Percentiles rank a stretch among this genome's conserved stretches.
These are phyloP conservation scores for Melipona beecheii DNA, from an alignment of 2,888 invertebrate genomes.

Conservation along the genomic window DNA sequence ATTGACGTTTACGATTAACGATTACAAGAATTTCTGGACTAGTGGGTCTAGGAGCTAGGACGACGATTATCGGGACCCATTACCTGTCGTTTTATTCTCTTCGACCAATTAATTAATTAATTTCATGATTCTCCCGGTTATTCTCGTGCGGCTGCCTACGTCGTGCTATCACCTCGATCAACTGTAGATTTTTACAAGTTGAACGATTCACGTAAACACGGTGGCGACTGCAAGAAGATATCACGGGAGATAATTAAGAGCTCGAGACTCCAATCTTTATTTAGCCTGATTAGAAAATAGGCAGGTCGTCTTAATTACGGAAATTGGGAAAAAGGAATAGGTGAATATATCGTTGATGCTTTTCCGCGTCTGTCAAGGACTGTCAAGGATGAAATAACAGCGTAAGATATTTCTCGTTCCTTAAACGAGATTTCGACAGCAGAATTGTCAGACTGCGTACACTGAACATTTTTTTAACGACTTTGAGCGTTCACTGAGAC, in stretches of 20 bases:
- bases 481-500: too few species aligned
- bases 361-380: neutral
- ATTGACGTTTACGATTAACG: conserved; percentile 70
- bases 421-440: neutral
- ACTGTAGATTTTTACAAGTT: neutral
- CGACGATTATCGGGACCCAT: conserved; percentile 21
- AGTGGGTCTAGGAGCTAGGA: neutral
- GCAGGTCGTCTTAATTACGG: neutral
- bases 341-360: neutral
- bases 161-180: too few species aligned
- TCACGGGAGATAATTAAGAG: neutral
- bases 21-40: conserved; percentile 61
- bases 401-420: neutral
- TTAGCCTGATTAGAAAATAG: neutral
- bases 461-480: neutral
- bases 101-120: too few species aligned
- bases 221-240: neutral
- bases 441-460: neutral
- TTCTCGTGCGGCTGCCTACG: too few species aligned
- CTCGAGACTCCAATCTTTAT: neutral
- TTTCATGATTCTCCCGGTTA: neutral
- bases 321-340: neutral
- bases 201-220: neutral
- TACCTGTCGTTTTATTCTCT: conserved; percentile 21
- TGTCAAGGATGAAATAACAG: neutral